Percentiles rank a stretch among this genome's conserved stretches.
phyloP scores from a whole-genome alignment of 2,797 vertebrate species.

The Bovichtus variegatus region DNA sequence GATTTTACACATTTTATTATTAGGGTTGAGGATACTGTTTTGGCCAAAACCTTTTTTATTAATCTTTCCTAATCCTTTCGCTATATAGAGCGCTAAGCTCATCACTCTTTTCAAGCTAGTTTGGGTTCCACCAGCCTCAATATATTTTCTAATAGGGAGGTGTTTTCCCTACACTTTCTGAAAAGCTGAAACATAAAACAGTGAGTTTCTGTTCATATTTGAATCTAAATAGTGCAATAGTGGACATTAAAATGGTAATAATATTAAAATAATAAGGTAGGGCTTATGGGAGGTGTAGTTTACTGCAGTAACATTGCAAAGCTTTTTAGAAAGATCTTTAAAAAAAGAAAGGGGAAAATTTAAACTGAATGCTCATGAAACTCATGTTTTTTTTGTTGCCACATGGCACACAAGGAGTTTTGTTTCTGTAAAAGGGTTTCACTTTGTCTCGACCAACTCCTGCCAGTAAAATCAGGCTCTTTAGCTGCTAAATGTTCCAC shows the following conservation, averaged over 20 bases:
- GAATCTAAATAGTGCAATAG: conserved; percentile 8
- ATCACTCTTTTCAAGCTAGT: conserved; percentile 29
- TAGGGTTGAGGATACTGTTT: not conserved
- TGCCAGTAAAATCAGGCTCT: not conserved
- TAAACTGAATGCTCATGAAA: not conserved
- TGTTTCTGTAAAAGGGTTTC: not conserved
- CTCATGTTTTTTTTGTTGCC: too few relatives aligned
- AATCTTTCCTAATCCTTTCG: conserved; percentile 46
- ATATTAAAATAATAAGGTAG: too few relatives aligned
- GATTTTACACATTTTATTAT: conserved; percentile 31
- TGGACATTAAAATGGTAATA: too few relatives aligned
- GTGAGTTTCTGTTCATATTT: not conserved
- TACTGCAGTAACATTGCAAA: not conserved
- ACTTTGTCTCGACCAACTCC: not conserved
- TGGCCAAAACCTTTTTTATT: conserved; percentile 29
- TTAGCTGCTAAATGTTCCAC: not conserved
- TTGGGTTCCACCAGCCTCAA: conserved; percentile 16
- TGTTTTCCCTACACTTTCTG: conserved; percentile 26
- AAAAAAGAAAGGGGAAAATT: not conserved
- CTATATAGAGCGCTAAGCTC: conserved; percentile 10
- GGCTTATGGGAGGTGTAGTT: not conserved
- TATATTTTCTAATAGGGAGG: conserved; percentile 7
- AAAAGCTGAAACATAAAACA: conserved; percentile 1
- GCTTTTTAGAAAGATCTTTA: not conserved
- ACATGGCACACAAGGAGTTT: not conserved